phyloP scores from a whole-genome alignment of 1,140 invertebrate species.

The Pachypeltis micranthus region DNA sequence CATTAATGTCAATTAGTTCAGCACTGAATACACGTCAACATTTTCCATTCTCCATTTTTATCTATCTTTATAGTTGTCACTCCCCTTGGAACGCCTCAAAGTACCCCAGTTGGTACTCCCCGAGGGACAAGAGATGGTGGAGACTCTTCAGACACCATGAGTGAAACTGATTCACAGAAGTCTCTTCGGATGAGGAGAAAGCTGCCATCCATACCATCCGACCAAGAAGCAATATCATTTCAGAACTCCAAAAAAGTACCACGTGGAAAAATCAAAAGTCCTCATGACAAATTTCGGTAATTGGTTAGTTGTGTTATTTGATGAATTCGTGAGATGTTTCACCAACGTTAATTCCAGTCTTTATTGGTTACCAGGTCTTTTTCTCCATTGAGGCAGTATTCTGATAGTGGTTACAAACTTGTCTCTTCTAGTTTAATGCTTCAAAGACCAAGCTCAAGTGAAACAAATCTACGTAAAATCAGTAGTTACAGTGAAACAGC shows the following conservation, averaged over 20 bases:
- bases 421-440: constrained; percentile 31
- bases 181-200: constrained; percentile 43
- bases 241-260: constrained; percentile 36
- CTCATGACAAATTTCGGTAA: constrained; percentile 28
- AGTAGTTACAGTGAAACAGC: constrained; percentile 32
- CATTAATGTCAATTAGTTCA: too few species aligned
- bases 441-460: constrained; percentile 38
- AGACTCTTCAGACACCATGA: constrained; percentile 42
- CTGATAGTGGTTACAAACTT: constrained; percentile 32
- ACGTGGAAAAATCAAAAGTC: constrained; percentile 23
- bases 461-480: constrained; percentile 38
- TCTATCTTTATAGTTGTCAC: constrained; percentile 24
- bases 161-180: constrained; percentile 42
- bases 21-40: too few species aligned
- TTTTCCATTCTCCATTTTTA: too few species aligned
- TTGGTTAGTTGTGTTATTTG: too few species aligned
- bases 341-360: too few species aligned
- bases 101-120: constrained; percentile 36
- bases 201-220: constrained; percentile 44
- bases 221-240: constrained; percentile 42
- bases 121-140: constrained; percentile 34
- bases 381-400: constrained; percentile 35
- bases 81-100: constrained; percentile 33
- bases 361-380: constrained; percentile 30
- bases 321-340: too few species aligned